Percentiles rank a stretch among this genome's conserved stretches.
These are phyloP conservation scores for Dryobota labecula DNA, from an alignment of 2,888 invertebrate species.

Conservation along the genomic window DNA sequence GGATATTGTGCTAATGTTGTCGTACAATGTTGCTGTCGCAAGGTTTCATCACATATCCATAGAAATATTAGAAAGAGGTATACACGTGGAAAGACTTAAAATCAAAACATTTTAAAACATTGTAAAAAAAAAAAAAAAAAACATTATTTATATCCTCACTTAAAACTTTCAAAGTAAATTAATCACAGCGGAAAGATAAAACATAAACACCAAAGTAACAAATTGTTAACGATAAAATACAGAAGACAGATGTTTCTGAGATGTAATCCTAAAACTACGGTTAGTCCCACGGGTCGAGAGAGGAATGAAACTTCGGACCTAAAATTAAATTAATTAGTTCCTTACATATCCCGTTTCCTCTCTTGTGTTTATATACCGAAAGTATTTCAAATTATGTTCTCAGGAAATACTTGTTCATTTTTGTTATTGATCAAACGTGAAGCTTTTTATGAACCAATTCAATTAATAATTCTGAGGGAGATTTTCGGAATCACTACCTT, in stretches of 20 bases:
- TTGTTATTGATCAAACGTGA: background rate
- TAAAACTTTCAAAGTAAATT: conserved; percentile 35
- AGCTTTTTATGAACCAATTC: background rate
- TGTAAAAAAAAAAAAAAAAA: too few relatives aligned
- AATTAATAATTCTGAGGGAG: background rate
- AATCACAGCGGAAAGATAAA: conserved; percentile 28
- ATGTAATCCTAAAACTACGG: conserved; percentile 51
- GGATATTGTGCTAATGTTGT: background rate
- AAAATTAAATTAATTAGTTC: conserved; percentile 64
- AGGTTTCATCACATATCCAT: background rate
- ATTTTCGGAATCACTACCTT: background rate
- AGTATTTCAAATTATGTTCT: background rate
- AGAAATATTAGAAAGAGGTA: background rate
- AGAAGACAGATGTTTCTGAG: conserved; percentile 55
- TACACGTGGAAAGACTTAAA: background rate
- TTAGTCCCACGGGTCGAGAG: conserved; percentile 42
- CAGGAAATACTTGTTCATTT: conserved; percentile 4
- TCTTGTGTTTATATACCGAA: conserved; percentile 18
- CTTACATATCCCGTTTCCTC: conserved; percentile 39
- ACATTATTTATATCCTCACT: conserved; percentile 14
- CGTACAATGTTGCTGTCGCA: background rate
- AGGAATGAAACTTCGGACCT: conserved; percentile 46
- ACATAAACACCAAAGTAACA: conserved; percentile 44
- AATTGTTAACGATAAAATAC: conserved; percentile 55
- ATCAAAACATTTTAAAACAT: background rate